Percentiles rank a stretch among this genome's conserved stretches.
These are phyloP conservation scores for Chiloscyllium punctatum DNA, from an alignment of 2,797 vertebrate species.

Conservation along the genomic window DNA sequence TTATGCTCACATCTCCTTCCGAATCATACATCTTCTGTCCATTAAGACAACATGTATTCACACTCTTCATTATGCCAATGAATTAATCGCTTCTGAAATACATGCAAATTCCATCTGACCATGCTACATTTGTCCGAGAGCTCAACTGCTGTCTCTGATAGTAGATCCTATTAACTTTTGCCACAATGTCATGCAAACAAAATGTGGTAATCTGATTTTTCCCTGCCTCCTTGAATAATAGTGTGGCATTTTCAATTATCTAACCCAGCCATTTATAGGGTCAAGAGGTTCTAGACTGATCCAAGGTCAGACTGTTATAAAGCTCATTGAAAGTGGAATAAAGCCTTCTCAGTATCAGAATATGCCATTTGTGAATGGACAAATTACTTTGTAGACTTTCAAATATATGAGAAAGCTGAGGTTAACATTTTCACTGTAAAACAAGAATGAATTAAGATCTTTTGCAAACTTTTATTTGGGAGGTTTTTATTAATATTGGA, in stretches of 20 bases:
- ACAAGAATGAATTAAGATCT: background rate
- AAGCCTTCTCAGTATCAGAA: background rate
- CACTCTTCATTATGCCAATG: background rate
- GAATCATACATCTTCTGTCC: background rate
- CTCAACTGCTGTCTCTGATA: background rate
- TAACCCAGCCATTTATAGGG: background rate
- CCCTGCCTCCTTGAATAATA: background rate
- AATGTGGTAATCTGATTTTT: background rate
- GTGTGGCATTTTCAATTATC: background rate
- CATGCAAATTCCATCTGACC: background rate
- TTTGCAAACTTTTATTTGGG: background rate
- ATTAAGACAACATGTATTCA: background rate
- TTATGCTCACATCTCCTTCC: background rate
- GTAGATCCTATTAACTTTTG: background rate
- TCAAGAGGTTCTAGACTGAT: background rate
- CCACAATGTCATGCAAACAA: background rate
- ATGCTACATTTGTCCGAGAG: too few relatives aligned
- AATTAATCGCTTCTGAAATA: background rate
- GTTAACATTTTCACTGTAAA: background rate
- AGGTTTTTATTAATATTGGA: background rate
- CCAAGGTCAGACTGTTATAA: background rate
- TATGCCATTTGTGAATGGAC: background rate
- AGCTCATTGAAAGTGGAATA: background rate
- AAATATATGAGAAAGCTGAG: background rate
- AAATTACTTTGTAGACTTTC: background rate